Base-by-base conservation (phyloP, 2,797 vertebrate species). In the Premnoplex brunnescens region DNA sequence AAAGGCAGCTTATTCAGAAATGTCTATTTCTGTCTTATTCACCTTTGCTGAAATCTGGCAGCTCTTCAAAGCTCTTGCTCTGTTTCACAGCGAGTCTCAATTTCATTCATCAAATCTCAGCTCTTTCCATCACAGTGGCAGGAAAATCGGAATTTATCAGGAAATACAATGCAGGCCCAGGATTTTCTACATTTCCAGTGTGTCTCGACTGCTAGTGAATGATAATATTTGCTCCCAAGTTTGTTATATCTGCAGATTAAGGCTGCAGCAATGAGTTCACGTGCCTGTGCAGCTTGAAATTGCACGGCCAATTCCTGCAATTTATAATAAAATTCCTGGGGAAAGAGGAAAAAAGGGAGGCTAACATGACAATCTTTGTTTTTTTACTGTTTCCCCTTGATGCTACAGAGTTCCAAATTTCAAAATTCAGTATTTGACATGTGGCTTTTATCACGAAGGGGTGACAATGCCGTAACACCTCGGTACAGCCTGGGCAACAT, bases 31-130 rank as follows among this genome's bases (percentile, higher is more conserved):
- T 91, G 85, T 86, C 93, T 88, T 73, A 59, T 49, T 81, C 87
- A 92, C 88, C 82, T 89, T 88, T 56, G 55, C 87, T 91, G 87
- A 88, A 92, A 91, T 56, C 82, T 93, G 95, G 92, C 95, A 93
- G 79, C 77, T 93, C 76, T 88, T 94, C 96, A 97, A 92, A 92
- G 83, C 44, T 79, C 21, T 78, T 81, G 55, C 59, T 78, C 24
- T 81, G 43, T 77, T 95, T 71, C 60, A 75, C 39, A 67, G 77
- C 1, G 16, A 91, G 60, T 78, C 87, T 86, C 89, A 60, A 76
- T 86, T 92, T 91, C 91, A 90, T 91, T 88, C 73, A 73, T 86
- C 88, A 94, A 51, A 86, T 73, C 73, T 43, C 95, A 51, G 80
- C 77, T 91, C 82, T 46, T 73, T 91, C 94, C 41, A 6, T 63